Conservation (phyloP, 64 coral and sea anemone genomes). For the Pachyseris speciosa region DNA sequence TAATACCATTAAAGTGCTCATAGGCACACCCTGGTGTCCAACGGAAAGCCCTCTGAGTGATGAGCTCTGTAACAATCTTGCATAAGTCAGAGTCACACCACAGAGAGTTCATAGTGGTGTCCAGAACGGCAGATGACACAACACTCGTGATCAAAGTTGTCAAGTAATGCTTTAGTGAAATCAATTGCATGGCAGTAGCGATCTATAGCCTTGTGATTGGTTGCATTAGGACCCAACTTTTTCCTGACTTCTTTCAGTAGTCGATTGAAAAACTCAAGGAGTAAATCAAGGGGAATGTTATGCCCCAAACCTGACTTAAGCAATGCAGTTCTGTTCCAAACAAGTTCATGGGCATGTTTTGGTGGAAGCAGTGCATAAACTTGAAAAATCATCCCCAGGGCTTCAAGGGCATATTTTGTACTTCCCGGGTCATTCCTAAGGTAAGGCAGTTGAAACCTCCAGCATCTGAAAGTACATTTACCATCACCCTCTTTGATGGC, state of each 20-base stretch:
- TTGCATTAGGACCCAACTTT: constrained; percentile 78
- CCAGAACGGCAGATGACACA: constrained; percentile 41
- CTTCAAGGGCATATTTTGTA: constrained; percentile 61
- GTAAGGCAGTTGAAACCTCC: constrained; percentile 53
- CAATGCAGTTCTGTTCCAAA: constrained; percentile 67
- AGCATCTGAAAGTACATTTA: constrained; percentile 37
- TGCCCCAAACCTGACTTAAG: constrained; percentile 35
- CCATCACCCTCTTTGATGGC: constrained; percentile 76
- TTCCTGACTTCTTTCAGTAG: constrained; percentile 63
- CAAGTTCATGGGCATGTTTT: constrained; percentile 45
- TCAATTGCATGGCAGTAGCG: constrained; percentile 56
- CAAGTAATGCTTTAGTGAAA: constrained; percentile 61
- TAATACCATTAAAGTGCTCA: too few relatives aligned
- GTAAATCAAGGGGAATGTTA: constrained; percentile 78
- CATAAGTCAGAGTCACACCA: not conserved
- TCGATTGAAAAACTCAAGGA: constrained; percentile 64
- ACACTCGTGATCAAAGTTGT: constrained; percentile 69
- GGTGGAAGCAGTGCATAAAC: constrained; percentile 46
- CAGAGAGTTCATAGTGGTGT: constrained; percentile 57
- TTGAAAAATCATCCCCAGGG: constrained; percentile 65
- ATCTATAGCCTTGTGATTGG: constrained; percentile 43
- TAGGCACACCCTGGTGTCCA: constrained; percentile 48
- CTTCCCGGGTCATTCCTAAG: too few relatives aligned
- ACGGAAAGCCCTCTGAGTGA: constrained; percentile 45
- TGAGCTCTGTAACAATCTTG: constrained; percentile 58